Evolutionary conservation across 2,113 vertebrate species (phyloP).

Genomic region (Rhinolophus sinicus): DNA sequence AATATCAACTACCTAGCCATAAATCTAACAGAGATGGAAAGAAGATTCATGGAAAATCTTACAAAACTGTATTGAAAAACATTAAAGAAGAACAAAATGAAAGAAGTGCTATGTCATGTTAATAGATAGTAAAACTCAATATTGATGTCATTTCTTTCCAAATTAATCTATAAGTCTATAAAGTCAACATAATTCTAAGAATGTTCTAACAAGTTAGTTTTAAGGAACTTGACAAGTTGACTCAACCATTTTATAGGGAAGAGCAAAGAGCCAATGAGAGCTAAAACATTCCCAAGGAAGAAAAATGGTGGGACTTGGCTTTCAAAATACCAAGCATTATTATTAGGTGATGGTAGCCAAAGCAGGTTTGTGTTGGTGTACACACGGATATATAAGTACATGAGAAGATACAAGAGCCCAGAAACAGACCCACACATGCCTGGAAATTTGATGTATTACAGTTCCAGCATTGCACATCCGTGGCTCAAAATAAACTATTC

Average conservation of each 20-base stretch:
- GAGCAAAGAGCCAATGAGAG: background rate
- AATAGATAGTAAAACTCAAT: background rate
- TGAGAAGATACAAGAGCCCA: background rate
- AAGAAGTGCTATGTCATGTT: background rate
- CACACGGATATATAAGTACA: background rate
- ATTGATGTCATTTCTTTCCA: constrained; percentile 38
- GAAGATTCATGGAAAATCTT: background rate
- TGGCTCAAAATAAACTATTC: background rate
- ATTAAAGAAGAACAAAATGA: constrained; percentile 22
- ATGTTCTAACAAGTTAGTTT: background rate
- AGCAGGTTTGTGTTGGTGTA: background rate
- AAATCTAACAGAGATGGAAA: background rate
- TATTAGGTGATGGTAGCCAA: background rate
- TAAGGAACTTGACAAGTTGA: background rate
- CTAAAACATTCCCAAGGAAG: background rate
- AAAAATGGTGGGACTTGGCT: background rate
- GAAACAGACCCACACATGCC: background rate
- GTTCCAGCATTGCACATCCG: background rate
- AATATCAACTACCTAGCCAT: background rate
- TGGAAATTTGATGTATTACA: background rate
- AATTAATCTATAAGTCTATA: background rate
- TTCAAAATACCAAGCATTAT: background rate
- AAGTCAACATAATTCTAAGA: background rate
- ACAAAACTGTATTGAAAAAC: constrained; percentile 34
- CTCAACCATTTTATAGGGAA: background rate